Conservation (phyloP, 2,797 vertebrate species). For the Labroides dimidiatus region DNA sequence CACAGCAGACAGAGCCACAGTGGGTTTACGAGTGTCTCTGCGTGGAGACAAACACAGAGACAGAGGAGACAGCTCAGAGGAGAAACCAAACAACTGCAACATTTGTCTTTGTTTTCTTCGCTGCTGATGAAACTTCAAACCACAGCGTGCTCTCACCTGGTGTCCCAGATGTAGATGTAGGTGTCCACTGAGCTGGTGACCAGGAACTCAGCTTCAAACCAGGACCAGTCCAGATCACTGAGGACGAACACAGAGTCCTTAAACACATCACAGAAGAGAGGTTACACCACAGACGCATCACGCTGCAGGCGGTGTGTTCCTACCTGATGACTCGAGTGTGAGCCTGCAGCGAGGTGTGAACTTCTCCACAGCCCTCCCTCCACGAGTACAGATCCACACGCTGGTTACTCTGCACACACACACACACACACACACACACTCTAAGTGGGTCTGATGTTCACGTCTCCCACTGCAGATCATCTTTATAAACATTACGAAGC, state of each 20-base stretch:
- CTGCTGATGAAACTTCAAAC: neutral
- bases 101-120: neutral
- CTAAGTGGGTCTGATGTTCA: neutral
- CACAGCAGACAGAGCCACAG: conserved; percentile 92
- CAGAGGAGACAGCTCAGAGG: neutral
- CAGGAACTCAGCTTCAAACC: conserved; percentile 93
- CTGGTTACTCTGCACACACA: conserved; percentile 91
- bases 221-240: conserved; percentile 98
- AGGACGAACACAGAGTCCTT: neutral
- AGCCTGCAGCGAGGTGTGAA: conserved; percentile 93
- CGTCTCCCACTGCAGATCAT: neutral
- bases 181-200: conserved; percentile 98
- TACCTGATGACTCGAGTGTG: conserved; percentile 98
- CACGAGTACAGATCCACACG: conserved; percentile 96
- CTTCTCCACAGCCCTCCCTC: conserved; percentile 92
- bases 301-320: neutral
- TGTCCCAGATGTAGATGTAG: conserved; percentile 99
- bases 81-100: neutral
- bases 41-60: conserved; percentile 68
- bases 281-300: no score
- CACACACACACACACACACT: conserved; percentile 13
- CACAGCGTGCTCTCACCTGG: conserved; percentile 85
- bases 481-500: neutral
- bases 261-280: neutral
- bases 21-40: conserved; percentile 95